These are phyloP conservation scores for Gephyroberyx darwinii DNA, from an alignment of 2,797 vertebrate genomes.

Conservation along the genomic window DNA sequence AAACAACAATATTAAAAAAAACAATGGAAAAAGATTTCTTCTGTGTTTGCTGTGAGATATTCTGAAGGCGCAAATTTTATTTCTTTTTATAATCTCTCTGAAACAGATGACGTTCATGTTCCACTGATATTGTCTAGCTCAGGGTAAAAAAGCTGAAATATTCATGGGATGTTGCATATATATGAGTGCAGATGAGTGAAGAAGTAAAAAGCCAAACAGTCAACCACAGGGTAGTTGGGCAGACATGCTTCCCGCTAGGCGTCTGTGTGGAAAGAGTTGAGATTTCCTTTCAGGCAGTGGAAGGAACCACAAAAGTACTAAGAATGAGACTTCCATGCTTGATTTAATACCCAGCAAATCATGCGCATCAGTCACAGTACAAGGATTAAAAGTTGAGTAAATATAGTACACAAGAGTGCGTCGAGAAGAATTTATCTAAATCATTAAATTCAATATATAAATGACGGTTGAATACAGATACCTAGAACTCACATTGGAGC, in stretches of 20 bases:
- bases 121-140: slow-evolving; percentile 64
- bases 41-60: slow-evolving; percentile 60
- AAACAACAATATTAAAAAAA: slow-evolving; percentile 21
- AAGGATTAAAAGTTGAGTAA: neutral
- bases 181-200: slow-evolving; percentile 63
- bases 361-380: neutral
- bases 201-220: slow-evolving; percentile 49
- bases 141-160: slow-evolving; percentile 71
- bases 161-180: slow-evolving; percentile 65
- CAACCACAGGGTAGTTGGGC: slow-evolving; percentile 41
- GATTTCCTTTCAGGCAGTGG: slow-evolving; percentile 51
- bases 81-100: slow-evolving; percentile 72
- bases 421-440: neutral
- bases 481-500: slow-evolving; percentile 19
- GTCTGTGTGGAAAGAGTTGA: slow-evolving; percentile 8
- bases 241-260: slow-evolving; percentile 26
- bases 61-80: slow-evolving; percentile 35
- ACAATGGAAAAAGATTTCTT: slow-evolving; percentile 57
- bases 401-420: no score
- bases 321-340: neutral
- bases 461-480: slow-evolving; percentile 49
- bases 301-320: slow-evolving; percentile 16
- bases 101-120: slow-evolving; percentile 76
- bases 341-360: neutral
- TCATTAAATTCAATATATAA: slow-evolving; percentile 51